phyloP scores from a whole-genome alignment of 2,888 invertebrate species.

The Eristalis pertinax region DNA sequence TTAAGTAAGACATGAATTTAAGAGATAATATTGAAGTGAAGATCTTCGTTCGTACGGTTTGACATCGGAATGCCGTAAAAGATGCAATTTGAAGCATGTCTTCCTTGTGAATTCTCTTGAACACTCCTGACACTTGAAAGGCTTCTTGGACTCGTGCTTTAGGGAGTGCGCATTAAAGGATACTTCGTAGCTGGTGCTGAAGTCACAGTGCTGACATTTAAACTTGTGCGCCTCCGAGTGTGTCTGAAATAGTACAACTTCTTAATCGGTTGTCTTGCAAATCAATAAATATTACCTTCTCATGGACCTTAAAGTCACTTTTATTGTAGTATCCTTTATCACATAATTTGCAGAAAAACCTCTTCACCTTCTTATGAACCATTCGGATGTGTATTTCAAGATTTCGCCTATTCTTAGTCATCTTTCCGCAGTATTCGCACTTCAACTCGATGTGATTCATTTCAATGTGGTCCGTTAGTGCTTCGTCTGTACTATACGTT shows the following conservation, averaged over 20 bases:
- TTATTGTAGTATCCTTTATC: conserved; percentile 79
- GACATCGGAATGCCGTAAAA: conserved; percentile 76
- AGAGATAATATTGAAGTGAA: background rate
- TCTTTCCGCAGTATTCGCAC: conserved; percentile 76
- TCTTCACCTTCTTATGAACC: conserved; percentile 77
- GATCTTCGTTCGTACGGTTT: conserved; percentile 72
- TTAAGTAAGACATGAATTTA: background rate
- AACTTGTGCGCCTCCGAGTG: conserved; percentile 75
- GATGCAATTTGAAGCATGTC: conserved; percentile 75
- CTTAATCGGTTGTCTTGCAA: accelerated
- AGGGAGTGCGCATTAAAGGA: conserved; percentile 78
- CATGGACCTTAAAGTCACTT: conserved; percentile 78
- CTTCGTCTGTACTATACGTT: conserved; percentile 74
- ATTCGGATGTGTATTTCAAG: conserved; percentile 77
- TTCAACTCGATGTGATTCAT: conserved; percentile 76
- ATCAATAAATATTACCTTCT: conserved; percentile 73
- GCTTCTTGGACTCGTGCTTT: conserved; percentile 76
- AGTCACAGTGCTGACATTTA: conserved; percentile 76
- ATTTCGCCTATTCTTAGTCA: conserved; percentile 77
- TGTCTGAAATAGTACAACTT: background rate
- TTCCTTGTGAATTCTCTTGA: conserved; percentile 77
- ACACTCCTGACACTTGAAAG: conserved; percentile 77
- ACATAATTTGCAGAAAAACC: conserved; percentile 77
- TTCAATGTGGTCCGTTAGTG: conserved; percentile 76
- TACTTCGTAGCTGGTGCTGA: conserved; percentile 76